Base-by-base conservation (phyloP, 1,140 invertebrate species). In the Antheraea pernyi region DNA sequence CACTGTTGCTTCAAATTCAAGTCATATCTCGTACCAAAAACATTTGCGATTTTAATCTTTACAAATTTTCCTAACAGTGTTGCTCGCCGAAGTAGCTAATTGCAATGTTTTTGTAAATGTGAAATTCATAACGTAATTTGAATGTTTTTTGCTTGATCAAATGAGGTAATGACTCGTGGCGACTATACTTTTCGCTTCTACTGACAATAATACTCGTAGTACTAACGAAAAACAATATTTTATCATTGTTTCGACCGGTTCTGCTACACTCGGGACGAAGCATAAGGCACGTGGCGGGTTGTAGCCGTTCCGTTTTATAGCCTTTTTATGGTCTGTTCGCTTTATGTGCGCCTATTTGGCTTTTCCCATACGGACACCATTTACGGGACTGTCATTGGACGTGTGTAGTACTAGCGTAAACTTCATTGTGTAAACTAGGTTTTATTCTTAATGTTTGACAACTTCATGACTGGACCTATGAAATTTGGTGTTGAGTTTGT, bases 261-360 rank as follows among this genome's bases (percentile, higher is more conserved):
- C 6, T 53, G 46, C 46, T 53, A 16, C 13, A 53, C 6, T 53
- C 46, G 16, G 46, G 1, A 13, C 46, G 46, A 7, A 16, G 46
- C 5, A 13, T 11, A 53, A 13, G 46, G 16, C 16, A 16, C 64
- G 18, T 13, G 39, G 16, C 53, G 37, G 66, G 61, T 59, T 73
- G 68, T 68, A 70, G 63, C 65, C 65, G 65, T 73, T 73, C 42
- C 48, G 30, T 72, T 77, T 77, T 72, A 75, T 58, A 65, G 58
- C 53, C 18, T 19, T 76, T 71, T 73, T 76, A 73, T 73, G 70
- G 64, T 65, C 37, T 22, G 13, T 13, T 22, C 46, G n/a, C 73
- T 67, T 76, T 73, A 72, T 71, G 39, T 42, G 39, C 37, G 68
- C 48, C 53, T 67, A 68, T 75, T 58, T 72, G 59, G 36, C 65